Evolutionary conservation across 53 echinoderm and acorn worm genomes (phyloP), one percentile per base, ranked within the genome.

Genomic region (Apostichopus leukothele): DNA sequence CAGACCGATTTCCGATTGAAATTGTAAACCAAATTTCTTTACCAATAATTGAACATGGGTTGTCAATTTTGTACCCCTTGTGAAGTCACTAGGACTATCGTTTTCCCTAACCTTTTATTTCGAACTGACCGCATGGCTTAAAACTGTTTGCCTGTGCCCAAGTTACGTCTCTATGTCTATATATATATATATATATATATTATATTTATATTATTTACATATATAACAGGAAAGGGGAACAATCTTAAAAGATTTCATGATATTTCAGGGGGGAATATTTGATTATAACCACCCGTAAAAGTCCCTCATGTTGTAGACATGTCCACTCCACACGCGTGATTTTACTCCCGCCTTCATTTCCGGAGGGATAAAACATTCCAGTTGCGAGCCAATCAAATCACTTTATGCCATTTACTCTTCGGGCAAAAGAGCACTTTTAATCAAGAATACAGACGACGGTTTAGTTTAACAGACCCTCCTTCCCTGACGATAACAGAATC

Each of bases 371-470:
- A 9, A 55, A 81, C 60, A 81, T 81, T 54, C 20, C 25, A 22
- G 59, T 54, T 21, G 22, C 4, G 59, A 81, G 10, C 81, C 81
- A 81, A 81, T 81, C 81, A 81, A 54, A 81, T 81, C 60, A 59
- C 7, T 12, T 81, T 18, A 1, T 22, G 19, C 20, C 12, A n/a
- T 18, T 71, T 71, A 14, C n/a, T 81, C 81, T 81, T 51, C 81
- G 59, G 60, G 81, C 81, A 50, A 81, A 23, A 59, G 59, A 81
- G 25, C 81, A 81, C 81, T 81, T 81, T 80, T 81, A 81, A 81
- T 81, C 81, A 81, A 81, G 54, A 81, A 59, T 54, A 54, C 60
- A 81, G 81, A 81, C 81, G 51, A 81, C 81, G 54, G 59, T 81
- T 13, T 71, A 71, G 71, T 71, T 71, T 71, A 71, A 71, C 71